Base-by-base conservation (phyloP, 2,113 vertebrate species). In the Platanista minor region DNA sequence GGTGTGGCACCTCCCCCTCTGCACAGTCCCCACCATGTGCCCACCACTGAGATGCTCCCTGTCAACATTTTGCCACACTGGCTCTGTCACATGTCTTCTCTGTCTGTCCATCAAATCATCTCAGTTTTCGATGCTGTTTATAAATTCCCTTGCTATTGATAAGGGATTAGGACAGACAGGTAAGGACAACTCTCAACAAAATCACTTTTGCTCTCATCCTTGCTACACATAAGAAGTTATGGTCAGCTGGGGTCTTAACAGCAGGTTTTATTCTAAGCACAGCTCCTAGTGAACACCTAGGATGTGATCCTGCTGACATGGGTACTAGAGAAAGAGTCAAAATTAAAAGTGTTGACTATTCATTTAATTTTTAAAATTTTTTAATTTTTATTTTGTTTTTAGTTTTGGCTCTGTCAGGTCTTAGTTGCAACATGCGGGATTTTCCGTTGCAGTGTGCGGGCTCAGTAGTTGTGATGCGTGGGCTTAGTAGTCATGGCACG, bases 291-390 rank as follows among this genome's bases (percentile, higher is more conserved):
- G 64, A 80, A 67, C 18, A 23, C 12, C 52, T 41, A 33, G 2
- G 0, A 41, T 23, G 36, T 36, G 66, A 31, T 41, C 31, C 13
- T n/a, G 0, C 0, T 0, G 20, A n/a, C 31, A 20, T 2, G 36
- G 23, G 3, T 31, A 15, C 8, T 15, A 36, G 52, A 41, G 54
- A 59, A 80, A 91, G 77, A 5, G 52, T 27, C 39, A 23, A 39
- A 91, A 49, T 69, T 69, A 54, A 14, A 10, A 20, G n/a, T 13
- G 1, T 33, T 0, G 5, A 75, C 27, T 49, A 18, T 49, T 75
- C 72, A 31, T 18, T 52, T 18, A 52, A 52, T 52, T 52, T 52
- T 5, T 3, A 1, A 49, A 14, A 49, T 1, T 52, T 52, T 18
- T 18, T 6, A 17, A 52, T 52, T 52, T 52, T 52, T 17, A 52